These are phyloP conservation scores for Cydia fagiglandana DNA, from an alignment of 1,140 invertebrate genomes.

Conservation along the genomic window DNA sequence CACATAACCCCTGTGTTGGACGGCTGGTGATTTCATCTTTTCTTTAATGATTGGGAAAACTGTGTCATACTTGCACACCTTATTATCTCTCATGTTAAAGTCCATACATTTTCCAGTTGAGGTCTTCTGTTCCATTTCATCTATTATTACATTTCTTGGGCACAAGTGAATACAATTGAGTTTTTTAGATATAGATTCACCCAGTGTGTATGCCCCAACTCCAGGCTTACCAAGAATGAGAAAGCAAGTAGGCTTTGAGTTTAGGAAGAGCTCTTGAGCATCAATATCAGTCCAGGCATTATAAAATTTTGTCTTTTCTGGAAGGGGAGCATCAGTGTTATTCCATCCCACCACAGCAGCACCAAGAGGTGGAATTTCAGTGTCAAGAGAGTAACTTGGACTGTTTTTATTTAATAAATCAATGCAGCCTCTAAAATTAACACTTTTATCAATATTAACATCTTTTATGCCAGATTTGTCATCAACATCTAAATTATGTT, in stretches of 20 bases:
- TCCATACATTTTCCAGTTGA: slow-evolving; percentile 76
- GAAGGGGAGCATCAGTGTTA: slow-evolving; percentile 57
- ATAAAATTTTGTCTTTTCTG: slow-evolving; percentile 46
- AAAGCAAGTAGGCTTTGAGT: slow-evolving; percentile 77
- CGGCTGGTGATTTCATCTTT: slow-evolving; percentile 72
- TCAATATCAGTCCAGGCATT: slow-evolving; percentile 68
- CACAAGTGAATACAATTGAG: slow-evolving; percentile 80
- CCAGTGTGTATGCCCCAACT: slow-evolving; percentile 73
- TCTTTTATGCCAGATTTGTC: slow-evolving; percentile 48
- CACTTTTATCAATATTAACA: slow-evolving; percentile 41
- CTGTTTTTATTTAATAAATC: slow-evolving; percentile 42
- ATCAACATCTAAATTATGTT: slow-evolving; percentile 49
- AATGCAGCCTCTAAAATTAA: slow-evolving; percentile 50
- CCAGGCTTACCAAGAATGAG: slow-evolving; percentile 81
- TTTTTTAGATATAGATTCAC: slow-evolving; percentile 77
- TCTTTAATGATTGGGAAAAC: slow-evolving; percentile 75
- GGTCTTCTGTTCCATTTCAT: slow-evolving; percentile 78
- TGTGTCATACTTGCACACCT: slow-evolving; percentile 68
- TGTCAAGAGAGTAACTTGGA: slow-evolving; percentile 26
- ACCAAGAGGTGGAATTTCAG: slow-evolving; percentile 45
- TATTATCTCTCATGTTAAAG: slow-evolving; percentile 78
- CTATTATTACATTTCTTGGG: slow-evolving; percentile 75
- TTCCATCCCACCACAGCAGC: slow-evolving; percentile 58
- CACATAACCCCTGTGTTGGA: slow-evolving; percentile 80
- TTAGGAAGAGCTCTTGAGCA: slow-evolving; percentile 75